phyloP scores from a whole-genome alignment of 2,888 invertebrate genomes.

The Spilosoma lubricipeda region DNA sequence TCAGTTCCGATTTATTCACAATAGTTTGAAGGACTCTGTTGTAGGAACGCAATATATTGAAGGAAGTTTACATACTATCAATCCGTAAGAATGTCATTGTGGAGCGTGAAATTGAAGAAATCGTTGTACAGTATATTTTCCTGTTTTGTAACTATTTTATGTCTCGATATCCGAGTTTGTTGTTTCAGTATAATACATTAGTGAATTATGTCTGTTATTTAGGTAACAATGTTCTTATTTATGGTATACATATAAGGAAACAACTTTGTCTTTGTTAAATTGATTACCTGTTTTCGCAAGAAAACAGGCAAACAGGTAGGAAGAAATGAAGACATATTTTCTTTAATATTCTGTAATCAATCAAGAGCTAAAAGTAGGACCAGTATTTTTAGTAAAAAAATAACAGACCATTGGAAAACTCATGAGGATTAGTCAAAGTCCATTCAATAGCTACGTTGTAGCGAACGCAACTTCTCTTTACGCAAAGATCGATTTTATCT shows the following conservation, averaged over 20 bases:
- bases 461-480: neutral
- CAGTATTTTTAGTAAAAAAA: neutral
- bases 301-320: no score
- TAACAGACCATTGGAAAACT: neutral
- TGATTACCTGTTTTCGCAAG: neutral
- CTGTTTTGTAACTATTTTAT: slow-evolving; percentile 59
- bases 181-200: slow-evolving; percentile 21
- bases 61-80: slow-evolving; percentile 31
- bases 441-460: neutral
- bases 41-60: slow-evolving; percentile 3
- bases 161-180: slow-evolving; percentile 61
- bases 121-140: slow-evolving; percentile 54
- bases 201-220: neutral
- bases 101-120: slow-evolving; percentile 65
- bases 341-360: neutral
- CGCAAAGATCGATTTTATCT: neutral
- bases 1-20: neutral
- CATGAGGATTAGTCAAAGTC: neutral
- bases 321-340: neutral
- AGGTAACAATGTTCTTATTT: slow-evolving; percentile 23
- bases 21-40: neutral
- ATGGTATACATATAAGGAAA: neutral
- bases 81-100: slow-evolving; percentile 45
- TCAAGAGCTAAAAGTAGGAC: neutral
- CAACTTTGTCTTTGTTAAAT: neutral